Percentiles rank a stretch among this genome's conserved stretches.
Evolutionary conservation across 2,888 invertebrate species (phyloP).

Genomic region (Hydrotaea diabolus): DNA sequence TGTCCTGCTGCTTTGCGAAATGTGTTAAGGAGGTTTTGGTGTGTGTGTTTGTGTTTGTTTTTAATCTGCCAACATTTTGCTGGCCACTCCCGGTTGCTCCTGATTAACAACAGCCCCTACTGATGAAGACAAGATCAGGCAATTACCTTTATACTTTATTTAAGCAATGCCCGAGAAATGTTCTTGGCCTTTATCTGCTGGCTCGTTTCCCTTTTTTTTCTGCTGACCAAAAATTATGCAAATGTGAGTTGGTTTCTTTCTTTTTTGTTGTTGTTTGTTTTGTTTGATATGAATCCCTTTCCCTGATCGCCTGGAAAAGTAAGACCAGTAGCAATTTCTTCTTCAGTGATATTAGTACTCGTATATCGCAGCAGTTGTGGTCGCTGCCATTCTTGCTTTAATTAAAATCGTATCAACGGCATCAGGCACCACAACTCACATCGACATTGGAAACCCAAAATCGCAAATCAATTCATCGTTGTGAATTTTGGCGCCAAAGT

Average conservation of each 20-base stretch:
- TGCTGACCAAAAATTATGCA: constrained; percentile 24
- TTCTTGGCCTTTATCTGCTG: background rate
- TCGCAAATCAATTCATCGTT: constrained; percentile 54
- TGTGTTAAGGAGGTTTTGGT: background rate
- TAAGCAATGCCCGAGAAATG: background rate
- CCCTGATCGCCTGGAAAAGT: constrained; percentile 4
- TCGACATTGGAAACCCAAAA: background rate
- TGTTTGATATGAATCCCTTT: background rate
- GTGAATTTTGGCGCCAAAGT: constrained; percentile 63
- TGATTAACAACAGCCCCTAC: background rate
- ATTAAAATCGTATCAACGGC: constrained; percentile 53
- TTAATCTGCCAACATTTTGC: background rate
- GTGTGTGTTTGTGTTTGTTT: too few relatives aligned
- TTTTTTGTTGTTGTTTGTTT: background rate
- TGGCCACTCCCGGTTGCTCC: background rate
- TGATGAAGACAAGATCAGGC: constrained; percentile 14
- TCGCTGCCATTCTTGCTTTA: constrained; percentile 37
- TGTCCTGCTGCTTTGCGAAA: constrained; percentile 12
- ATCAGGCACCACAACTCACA: background rate
- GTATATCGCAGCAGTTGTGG: background rate
- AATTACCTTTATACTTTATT: background rate
- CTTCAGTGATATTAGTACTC: constrained; percentile 36
- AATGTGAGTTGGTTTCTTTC: background rate
- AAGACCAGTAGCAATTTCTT: constrained; percentile 57
- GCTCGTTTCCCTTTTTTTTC: background rate